phyloP scores from a whole-genome alignment of 2,797 vertebrate species.

The Petrocephalus schoutedeni region DNA sequence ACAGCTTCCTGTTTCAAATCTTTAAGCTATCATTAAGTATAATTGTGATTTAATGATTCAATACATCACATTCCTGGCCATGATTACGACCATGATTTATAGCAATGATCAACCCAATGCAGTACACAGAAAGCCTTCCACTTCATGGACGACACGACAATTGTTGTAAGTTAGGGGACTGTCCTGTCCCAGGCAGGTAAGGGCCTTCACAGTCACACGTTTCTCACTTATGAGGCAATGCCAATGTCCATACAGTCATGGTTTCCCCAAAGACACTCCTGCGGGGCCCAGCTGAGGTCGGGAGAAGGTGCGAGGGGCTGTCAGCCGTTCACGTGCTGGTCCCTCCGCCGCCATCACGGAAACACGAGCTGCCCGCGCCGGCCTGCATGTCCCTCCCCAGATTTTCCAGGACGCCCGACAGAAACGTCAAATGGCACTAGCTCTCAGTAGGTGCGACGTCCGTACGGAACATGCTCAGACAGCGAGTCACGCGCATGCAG shows the following conservation, averaged over 20 bases:
- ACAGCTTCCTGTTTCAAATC: not conserved
- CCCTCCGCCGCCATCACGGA: slow-evolving; percentile 33
- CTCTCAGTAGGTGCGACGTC: not conserved
- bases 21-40: not conserved
- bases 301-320: not conserved
- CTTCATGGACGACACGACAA: not conserved
- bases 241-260: not conserved
- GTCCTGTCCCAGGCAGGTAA: not conserved
- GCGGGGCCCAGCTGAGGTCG: not conserved
- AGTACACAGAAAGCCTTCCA: not conserved
- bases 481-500: not conserved
- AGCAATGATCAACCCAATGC: not conserved
- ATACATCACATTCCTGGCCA: slow-evolving; percentile 1
- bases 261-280: not conserved
- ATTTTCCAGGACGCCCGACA: not conserved
- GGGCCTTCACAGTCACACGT: not conserved
- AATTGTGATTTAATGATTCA: not conserved
- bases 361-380: slow-evolving; percentile 41
- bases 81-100: not conserved
- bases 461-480: not conserved
- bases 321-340: not conserved
- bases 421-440: not conserved
- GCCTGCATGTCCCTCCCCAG: slow-evolving; percentile 37
- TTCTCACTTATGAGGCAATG: not conserved
- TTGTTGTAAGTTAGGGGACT: not conserved